phyloP scores from a whole-genome alignment of 2,113 vertebrate genomes.

The Sardina pilchardus region DNA sequence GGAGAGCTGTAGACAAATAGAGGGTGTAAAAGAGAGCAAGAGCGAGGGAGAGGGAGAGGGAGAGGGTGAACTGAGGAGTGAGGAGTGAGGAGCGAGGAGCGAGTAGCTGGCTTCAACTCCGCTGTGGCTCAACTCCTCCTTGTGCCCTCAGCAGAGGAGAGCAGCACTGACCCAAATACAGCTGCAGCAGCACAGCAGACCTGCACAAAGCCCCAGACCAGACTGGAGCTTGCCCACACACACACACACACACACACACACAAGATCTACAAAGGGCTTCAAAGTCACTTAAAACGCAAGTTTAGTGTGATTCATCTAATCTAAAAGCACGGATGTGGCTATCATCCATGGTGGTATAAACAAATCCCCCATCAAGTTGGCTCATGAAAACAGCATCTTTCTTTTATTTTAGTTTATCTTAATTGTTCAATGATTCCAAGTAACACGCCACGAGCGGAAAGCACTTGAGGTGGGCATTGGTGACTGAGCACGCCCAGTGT shows the following conservation, averaged over 20 bases:
- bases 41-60: neutral
- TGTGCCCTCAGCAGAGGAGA: neutral
- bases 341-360: neutral
- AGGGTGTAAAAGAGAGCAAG: neutral
- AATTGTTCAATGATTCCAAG: neutral
- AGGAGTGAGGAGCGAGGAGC: neutral
- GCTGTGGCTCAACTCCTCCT: neutral
- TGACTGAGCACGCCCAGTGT: no score
- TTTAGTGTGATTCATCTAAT: neutral
- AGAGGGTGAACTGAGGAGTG: neutral
- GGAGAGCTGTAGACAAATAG: neutral
- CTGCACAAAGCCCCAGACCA: constrained; percentile 1
- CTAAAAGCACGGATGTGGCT: neutral
- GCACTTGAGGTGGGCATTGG: neutral
- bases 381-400: neutral
- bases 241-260: neutral
- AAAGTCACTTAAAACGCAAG: neutral
- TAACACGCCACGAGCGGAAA: no score
- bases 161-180: constrained; percentile 13
- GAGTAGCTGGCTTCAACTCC: neutral
- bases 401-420: neutral
- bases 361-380: neutral
- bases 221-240: neutral
- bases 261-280: neutral
- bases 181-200: constrained; percentile 12